Percentiles rank a stretch among this genome's conserved stretches.
These are phyloP conservation scores for Epinotia bilunana DNA, from an alignment of 2,888 invertebrate species.

Conservation along the genomic window DNA sequence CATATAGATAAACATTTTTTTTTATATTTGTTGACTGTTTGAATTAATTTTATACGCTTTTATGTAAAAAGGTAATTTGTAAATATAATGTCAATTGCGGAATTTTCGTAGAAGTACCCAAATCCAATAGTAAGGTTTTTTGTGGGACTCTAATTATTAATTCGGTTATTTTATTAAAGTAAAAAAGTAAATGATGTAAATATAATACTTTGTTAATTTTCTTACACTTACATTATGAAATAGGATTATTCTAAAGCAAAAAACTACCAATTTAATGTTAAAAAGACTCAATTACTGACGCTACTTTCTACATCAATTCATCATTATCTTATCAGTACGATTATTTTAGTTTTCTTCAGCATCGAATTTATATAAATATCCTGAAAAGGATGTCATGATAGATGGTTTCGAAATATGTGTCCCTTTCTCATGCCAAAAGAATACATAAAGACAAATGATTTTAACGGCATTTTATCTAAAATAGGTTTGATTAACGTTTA, in stretches of 20 bases:
- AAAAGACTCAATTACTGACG: background rate
- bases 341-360: background rate
- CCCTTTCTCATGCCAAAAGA: no score
- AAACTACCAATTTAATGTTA: slow-evolving; percentile 9
- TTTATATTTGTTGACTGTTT: slow-evolving; percentile 22
- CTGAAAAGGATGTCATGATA: background rate
- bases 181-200: slow-evolving; percentile 1
- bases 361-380: background rate
- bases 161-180: slow-evolving; percentile 5
- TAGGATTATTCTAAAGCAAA: background rate
- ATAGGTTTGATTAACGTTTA: no score
- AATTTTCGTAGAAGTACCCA: background rate
- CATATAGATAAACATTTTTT: slow-evolving; percentile 5
- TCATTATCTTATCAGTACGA: background rate
- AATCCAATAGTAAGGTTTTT: background rate
- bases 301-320: background rate
- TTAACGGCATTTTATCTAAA: no score
- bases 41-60: slow-evolving; percentile 12
- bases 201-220: slow-evolving; percentile 13
- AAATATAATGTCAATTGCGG: slow-evolving; percentile 15
- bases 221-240: background rate
- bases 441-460: no score
- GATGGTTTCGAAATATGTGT: background rate
- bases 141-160: background rate
- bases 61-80: slow-evolving; percentile 15